Base-by-base conservation (phyloP, 1,140 invertebrate genomes). In the Zophobas atratus region DNA sequence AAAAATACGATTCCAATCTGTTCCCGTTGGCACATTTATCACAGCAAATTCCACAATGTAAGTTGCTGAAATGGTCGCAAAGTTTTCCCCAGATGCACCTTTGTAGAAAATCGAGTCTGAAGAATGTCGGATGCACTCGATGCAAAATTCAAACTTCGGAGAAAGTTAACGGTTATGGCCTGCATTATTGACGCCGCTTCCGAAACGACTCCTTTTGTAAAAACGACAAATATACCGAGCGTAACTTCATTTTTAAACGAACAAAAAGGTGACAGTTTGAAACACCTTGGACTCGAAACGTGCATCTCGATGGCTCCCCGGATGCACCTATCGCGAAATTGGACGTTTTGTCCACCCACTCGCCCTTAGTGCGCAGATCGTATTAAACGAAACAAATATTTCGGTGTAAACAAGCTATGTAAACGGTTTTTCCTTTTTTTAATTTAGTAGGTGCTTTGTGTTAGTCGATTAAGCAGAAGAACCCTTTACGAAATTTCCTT, bases 381-480 rank as follows among this genome's bases (percentile, higher is more conserved):
- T 20, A 20, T 20, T 20, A 20, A 20, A 20, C 20, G 20, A 20
- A 20, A 20, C 20, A 20, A 20, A 20, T 20, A 20, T 32, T 55
- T 55, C 6, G 38, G 60, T 67, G 60, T 67, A 67, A 67, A 67
- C 39, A 67, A 38, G 39, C 60, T 20, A 67, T 67, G 39, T 20
- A 4, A 39, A 20, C 6, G 39, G 60, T 2, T n/a, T 67, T 8
- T 60, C 38, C 56, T 39, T 60, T 60, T 57, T 67, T 67, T 67
- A 67, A 67, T 67, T 67, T 67, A 67, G 60, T 41, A 41, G 60
- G 60, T 67, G 60, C 60, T 60, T 60, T 60, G 60, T 67, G 60
- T 41, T 38, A 43, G 60, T 67, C 41, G 60, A 46, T 67, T 67
- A 67, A 67, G 39, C 41, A 39, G 39, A 67, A 67, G 60, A 67